These are phyloP conservation scores for Pterophyllum scalare DNA, from an alignment of 2,113 vertebrate genomes.

Conservation along the genomic window DNA sequence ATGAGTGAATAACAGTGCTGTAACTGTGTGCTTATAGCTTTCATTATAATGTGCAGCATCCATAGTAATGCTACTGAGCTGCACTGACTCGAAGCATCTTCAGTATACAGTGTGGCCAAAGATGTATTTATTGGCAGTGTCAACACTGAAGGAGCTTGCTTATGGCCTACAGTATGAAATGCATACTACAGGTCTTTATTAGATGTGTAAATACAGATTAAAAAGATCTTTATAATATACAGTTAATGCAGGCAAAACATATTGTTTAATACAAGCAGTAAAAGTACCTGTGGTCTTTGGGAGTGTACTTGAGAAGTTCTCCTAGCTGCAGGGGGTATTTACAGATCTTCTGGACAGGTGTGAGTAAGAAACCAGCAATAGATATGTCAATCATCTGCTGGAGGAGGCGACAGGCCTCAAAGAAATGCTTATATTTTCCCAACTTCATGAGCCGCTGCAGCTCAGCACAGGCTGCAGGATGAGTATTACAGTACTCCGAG, in stretches of 20 bases:
- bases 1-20: neutral
- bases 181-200: neutral
- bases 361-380: conserved; percentile 94
- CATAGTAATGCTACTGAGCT: neutral
- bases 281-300: conserved; percentile 91
- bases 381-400: conserved; percentile 99
- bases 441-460: conserved; percentile 92
- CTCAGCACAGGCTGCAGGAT: conserved; percentile 90
- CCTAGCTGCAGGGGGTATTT: conserved; percentile 97
- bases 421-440: conserved; percentile 94
- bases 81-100: neutral
- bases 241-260: neutral
- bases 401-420: conserved; percentile 95
- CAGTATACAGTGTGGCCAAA: neutral
- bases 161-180: neutral
- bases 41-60: neutral
- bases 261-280: neutral
- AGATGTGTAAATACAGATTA: neutral
- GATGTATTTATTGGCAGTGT: too few relatives aligned
- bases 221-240: neutral
- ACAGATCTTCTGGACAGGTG: conserved; percentile 97
- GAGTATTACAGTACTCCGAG: conserved; percentile 97
- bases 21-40: neutral
- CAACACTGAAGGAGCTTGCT: neutral
- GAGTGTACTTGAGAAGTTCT: conserved; percentile 95